Conservation (phyloP, 2,888 invertebrate genomes). For the Gibbula magus region DNA sequence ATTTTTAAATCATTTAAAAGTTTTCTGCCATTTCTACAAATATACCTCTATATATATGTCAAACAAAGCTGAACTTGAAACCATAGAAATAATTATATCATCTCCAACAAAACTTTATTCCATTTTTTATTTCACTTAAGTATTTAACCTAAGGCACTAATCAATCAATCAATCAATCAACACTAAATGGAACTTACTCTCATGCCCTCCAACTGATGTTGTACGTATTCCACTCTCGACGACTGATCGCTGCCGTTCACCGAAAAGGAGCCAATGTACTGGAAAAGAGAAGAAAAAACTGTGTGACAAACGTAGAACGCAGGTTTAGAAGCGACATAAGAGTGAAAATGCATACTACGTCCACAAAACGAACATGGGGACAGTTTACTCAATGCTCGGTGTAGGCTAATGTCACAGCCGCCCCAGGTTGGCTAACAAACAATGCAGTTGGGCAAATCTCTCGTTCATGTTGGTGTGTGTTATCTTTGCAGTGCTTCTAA, state of each 20-base stretch:
- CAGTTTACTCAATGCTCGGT: neutral
- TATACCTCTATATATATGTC: neutral
- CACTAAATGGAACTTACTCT: conserved; percentile 71
- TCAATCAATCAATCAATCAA: neutral
- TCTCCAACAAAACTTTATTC: too few species aligned
- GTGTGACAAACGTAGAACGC: neutral
- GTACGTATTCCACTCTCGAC: conserved; percentile 81
- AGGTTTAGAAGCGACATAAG: neutral
- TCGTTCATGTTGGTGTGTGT: neutral
- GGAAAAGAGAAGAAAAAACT: conserved; percentile 45
- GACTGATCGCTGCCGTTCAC: conserved; percentile 83
- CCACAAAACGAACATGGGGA: neutral
- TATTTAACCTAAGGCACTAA: too few species aligned
- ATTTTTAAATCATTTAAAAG: too few species aligned
- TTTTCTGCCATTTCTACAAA: too few species aligned
- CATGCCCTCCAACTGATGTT: conserved; percentile 76
- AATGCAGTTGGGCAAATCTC: neutral
- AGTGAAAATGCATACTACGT: conserved; percentile 1
- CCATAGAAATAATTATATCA: too few species aligned
- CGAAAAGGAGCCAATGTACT: conserved; percentile 85
- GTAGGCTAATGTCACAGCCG: neutral
- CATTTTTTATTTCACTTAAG: too few species aligned
- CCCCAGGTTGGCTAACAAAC: neutral
- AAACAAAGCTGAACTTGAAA: neutral
- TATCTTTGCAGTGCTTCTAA: neutral